Percentiles rank a stretch among this genome's conserved stretches.
Conservation (phyloP, 1,140 invertebrate genomes). For the Stegodyphus mimosarum region DNA sequence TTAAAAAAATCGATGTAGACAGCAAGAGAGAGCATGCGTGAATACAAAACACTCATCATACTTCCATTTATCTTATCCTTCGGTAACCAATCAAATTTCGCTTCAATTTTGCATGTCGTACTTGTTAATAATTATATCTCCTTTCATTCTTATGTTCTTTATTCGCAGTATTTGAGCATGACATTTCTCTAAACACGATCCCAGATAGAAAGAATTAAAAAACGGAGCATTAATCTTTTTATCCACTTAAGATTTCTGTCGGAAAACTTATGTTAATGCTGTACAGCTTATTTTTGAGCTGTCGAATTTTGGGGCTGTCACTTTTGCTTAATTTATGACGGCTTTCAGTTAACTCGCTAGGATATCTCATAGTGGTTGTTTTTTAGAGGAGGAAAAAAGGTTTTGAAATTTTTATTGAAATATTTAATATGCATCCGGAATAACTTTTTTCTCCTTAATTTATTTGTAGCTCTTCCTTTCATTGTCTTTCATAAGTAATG, state of each 20-base stretch:
- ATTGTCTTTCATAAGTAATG: no score
- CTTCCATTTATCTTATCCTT: conserved; percentile 51
- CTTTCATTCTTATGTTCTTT: conserved; percentile 55
- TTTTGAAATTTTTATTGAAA: no score
- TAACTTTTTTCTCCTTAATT: no score
- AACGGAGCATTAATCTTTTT: conserved; percentile 54
- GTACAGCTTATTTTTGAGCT: background rate
- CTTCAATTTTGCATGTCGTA: conserved; percentile 59
- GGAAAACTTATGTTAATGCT: background rate
- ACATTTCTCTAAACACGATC: conserved; percentile 56
- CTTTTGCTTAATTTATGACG: no score
- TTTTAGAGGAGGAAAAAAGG: no score
- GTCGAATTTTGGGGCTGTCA: background rate
- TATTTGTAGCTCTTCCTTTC: no score
- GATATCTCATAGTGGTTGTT: no score
- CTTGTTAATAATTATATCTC: conserved; percentile 60
- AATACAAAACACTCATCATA: conserved; percentile 44
- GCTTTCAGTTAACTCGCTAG: no score
- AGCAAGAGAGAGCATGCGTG: conserved; percentile 15
- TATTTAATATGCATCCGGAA: no score
- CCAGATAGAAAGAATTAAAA: conserved; percentile 40
- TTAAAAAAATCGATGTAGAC: conserved; percentile 10
- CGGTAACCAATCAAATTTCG: conserved; percentile 54
- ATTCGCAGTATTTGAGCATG: conserved; percentile 38
- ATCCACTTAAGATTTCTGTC: conserved; percentile 35